These are phyloP conservation scores for Enteromius paludinosus DNA, from an alignment of 2,797 vertebrate genomes.

Conservation along the genomic window DNA sequence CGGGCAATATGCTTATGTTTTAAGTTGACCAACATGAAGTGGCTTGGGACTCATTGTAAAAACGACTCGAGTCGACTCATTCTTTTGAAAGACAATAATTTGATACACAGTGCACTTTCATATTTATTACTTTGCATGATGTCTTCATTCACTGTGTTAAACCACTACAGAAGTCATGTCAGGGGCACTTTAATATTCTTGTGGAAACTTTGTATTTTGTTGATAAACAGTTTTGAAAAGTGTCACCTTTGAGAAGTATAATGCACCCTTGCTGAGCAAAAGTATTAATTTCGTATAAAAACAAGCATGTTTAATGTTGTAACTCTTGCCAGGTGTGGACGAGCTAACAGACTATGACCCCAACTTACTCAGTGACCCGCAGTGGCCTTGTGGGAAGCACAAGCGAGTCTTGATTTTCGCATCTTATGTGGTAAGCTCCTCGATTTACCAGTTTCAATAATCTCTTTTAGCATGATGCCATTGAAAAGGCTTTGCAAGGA, in stretches of 20 bases:
- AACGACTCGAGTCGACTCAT: no score
- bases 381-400: slow-evolving; percentile 97
- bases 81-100: no score
- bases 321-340: slow-evolving; percentile 75
- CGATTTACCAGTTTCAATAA: neutral
- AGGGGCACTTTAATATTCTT: neutral
- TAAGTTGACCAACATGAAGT: no score
- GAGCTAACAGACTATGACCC: slow-evolving; percentile 91
- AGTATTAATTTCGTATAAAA: neutral
- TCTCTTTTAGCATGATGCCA: neutral
- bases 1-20: no score
- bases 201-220: neutral
- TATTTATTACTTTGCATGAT: no score
- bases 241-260: neutral
- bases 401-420: slow-evolving; percentile 97
- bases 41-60: no score
- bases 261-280: neutral
- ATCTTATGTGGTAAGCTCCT: slow-evolving; percentile 90
- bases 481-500: neutral
- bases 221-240: no score
- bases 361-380: slow-evolving; percentile 93
- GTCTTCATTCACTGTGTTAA: no score
- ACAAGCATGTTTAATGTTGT: slow-evolving; percentile 4
- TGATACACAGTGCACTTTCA: no score
- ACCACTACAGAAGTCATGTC: no score